Base-by-base conservation (phyloP, 2,888 invertebrate genomes). In the Silvanus unidentatus region DNA sequence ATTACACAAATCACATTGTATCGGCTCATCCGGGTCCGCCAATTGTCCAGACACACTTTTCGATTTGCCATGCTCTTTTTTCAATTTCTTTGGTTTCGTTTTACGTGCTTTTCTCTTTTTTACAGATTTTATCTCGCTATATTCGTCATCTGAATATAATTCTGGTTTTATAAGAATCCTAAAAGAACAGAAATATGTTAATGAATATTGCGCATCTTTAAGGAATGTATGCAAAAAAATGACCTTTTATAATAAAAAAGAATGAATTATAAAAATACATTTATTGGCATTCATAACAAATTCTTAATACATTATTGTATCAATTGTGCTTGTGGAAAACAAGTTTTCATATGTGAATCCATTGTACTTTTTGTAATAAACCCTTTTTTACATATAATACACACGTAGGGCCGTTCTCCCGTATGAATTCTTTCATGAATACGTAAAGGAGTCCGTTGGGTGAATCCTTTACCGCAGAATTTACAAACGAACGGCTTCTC, bases 401-500 rank as follows among this genome's bases (percentile, higher is more conserved):
- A 63, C 11, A 53, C 48, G 32, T 60, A 62, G 1, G 47, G 16
- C 27, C 48, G 40, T 42, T 55, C 50, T 4, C 52, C 47, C 13
- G 53, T 47, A 48, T 54, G 54, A 63, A 75, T 77, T 66, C 77
- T 67, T 63, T 76, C 76, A 64, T 79, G 78, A 52, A 77, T 77
- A 53, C 75, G 76, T 47, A 78, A 74, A 37, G 77, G 77, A 52
- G 77, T 75, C 15, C 76, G 70, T 68, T 78, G 77, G 16, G 74
- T 73, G 69, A 78, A 78, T 11, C 76, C 75, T 65, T 78, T 79
- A 15, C 75, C 75, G 66, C 79, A 79, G 62, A 75, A 72, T 49
- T 74, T 69, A 63, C 79, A 79, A 49, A 75, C 74, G 66, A 76
- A 75, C 39, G 78, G 78, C 65, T 76, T 76, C 69, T 78, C 77